A percentile compares a stretch with the other conserved stretches of the same genome.
phyloP scores from a whole-genome alignment of 2,797 vertebrate genomes.

The Odontamblyopus lacepedii region DNA sequence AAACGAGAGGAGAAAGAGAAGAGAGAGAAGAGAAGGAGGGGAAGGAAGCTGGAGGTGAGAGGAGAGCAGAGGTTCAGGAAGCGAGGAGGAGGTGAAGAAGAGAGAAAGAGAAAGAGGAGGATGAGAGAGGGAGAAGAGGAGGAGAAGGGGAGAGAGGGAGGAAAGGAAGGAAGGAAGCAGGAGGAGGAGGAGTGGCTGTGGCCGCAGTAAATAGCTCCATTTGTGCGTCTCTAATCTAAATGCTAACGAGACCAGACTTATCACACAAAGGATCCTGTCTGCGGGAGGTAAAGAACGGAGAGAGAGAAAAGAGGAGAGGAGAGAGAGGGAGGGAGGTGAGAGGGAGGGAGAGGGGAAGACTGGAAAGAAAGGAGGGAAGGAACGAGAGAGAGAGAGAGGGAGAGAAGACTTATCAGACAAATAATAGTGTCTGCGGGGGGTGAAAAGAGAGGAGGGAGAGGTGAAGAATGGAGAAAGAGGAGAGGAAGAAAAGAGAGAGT shows the following conservation, averaged over 20 bases:
- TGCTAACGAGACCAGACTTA: slow-evolving; percentile 99
- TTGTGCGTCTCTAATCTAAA: slow-evolving; percentile 99
- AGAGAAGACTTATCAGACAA: too few species aligned
- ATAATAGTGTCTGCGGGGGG: not conserved
- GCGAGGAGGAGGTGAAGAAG: too few species aligned
- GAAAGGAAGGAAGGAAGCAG: slow-evolving; percentile 25
- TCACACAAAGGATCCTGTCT: slow-evolving; percentile 99
- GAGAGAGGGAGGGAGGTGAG: too few species aligned
- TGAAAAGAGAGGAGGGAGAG: not conserved
- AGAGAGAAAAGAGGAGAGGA: not conserved
- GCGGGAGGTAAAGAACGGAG: not conserved
- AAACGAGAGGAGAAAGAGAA: slow-evolving; percentile 23
- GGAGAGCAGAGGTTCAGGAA: too few species aligned
- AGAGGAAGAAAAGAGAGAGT: not conserved
- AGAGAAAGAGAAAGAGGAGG: too few species aligned
- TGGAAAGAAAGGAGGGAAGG: not conserved
- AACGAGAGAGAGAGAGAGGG: too few species aligned
- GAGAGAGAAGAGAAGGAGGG: slow-evolving; percentile 25
- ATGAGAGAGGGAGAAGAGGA: not conserved
- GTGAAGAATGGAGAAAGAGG: too few species aligned
- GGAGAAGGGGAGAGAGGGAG: slow-evolving; percentile 24
- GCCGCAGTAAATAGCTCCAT: slow-evolving; percentile 99
- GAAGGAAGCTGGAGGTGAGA: too few species aligned
- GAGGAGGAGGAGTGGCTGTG: slow-evolving; percentile 95
- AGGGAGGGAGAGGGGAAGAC: not conserved